Evolutionary conservation across 2,797 vertebrate genomes (phyloP), one percentile per base, ranked within the genome.

Genomic region (Pipistrellus pygmaeus): DNA sequence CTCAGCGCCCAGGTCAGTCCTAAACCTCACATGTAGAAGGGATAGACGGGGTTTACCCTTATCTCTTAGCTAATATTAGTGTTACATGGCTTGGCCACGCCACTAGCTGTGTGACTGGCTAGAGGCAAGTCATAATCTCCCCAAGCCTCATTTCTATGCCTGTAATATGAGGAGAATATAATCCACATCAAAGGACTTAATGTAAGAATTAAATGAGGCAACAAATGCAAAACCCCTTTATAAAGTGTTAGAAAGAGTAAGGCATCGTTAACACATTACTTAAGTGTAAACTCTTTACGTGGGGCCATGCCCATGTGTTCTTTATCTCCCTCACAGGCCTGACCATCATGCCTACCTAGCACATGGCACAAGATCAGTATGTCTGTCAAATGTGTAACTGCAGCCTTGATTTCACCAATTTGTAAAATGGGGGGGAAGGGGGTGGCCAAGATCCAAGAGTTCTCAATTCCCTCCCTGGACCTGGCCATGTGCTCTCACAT

Each of bases 71-170:
- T 88, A 82, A 55, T 51, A 95, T 76, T 35, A 32, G 17, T 60
- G 48, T 78, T 85, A 27, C 6, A 0, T 86, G 72, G 41, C 69
- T 88, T 84, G 55, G 38, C 51, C 90, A 83, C 14, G 18, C 64
- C 90, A 83, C 21, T n/a, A 83, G 66, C 76, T 91, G 21, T 80
- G 57, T 68, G 41, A 86, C 1, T 84, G 75, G 41, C 72, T 35
- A 41, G 35, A 81, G 27, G 13, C 20, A 91, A 94, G 51, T 83
- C 80, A 89, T 41, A 94, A 95, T 32, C 64, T 81, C 72, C 82
- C n/a, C 27, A n/a, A 62, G 32, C 38, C 87, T 92, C 44, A 44
- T 62, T 91, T 91, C 60, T 46, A 17, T 30, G 32, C 83, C 62
- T 69, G 9, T 82, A 87, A 96, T 84, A 91, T 90, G 51, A 71